phyloP scores from a whole-genome alignment of 92 coral and sea anemone species.

The Bergia sp. region DNA sequence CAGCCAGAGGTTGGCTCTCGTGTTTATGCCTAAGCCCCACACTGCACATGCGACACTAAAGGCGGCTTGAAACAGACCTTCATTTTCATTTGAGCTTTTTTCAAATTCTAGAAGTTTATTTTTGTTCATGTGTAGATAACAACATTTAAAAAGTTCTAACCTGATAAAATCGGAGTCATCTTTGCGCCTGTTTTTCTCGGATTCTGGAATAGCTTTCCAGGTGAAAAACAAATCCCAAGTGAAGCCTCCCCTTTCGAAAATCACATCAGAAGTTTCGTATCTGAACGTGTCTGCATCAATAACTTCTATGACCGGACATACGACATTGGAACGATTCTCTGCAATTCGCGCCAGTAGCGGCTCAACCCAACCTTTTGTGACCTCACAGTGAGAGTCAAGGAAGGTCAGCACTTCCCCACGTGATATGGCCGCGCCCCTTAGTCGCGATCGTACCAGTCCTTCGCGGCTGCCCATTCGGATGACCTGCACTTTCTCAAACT shows the following conservation, averaged over 20 bases:
- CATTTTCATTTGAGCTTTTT: too few species aligned
- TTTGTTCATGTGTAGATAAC: too few species aligned
- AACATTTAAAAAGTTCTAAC: slow-evolving; percentile 5
- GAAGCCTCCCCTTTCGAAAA: slow-evolving; percentile 87
- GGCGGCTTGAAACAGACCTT: too few species aligned
- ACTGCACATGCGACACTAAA: too few species aligned
- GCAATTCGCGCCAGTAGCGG: slow-evolving; percentile 87
- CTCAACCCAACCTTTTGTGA: slow-evolving; percentile 89
- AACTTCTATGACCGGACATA: slow-evolving; percentile 91
- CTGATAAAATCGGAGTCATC: slow-evolving; percentile 89
- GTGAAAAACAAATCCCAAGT: slow-evolving; percentile 90
- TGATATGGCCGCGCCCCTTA: slow-evolving; percentile 84
- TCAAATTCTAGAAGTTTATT: too few species aligned
- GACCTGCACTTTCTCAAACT: slow-evolving; percentile 77
- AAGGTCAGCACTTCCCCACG: slow-evolving; percentile 84
- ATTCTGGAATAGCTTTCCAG: slow-evolving; percentile 91
- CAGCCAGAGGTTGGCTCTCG: too few species aligned
- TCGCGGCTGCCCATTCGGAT: slow-evolving; percentile 81
- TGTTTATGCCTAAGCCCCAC: too few species aligned
- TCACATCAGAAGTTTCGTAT: slow-evolving; percentile 84
- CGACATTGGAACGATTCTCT: slow-evolving; percentile 76
- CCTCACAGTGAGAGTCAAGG: slow-evolving; percentile 91
- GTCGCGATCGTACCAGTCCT: slow-evolving; percentile 88
- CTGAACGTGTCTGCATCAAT: slow-evolving; percentile 83
- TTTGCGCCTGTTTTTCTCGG: slow-evolving; percentile 77